Evolutionary conservation across 2,888 invertebrate genomes (phyloP).

Genomic region (Pristionchus entomophagus): DNA sequence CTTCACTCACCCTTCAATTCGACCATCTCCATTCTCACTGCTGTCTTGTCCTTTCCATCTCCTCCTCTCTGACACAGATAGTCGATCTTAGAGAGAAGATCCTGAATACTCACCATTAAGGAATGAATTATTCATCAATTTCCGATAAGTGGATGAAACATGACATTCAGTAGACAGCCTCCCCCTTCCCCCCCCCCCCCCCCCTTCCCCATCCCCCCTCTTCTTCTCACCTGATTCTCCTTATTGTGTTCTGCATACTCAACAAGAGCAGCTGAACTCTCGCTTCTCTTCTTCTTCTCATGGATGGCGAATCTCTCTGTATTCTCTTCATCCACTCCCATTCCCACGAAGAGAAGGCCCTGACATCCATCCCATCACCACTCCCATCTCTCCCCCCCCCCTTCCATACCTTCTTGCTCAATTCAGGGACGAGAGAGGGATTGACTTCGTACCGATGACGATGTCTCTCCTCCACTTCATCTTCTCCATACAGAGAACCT

Average conservation of each 20-base stretch:
- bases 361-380: not conserved
- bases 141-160: not conserved
- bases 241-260: slow-evolving; percentile 60
- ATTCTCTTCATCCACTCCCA: slow-evolving; percentile 81
- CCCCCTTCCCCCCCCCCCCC: slow-evolving; percentile 34
- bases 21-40: slow-evolving; percentile 92
- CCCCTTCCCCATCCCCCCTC: slow-evolving; percentile 1
- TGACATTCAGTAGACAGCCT: no score
- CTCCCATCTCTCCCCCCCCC: not conserved
- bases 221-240: slow-evolving; percentile 36
- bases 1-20: slow-evolving; percentile 83
- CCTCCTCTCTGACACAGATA: slow-evolving; percentile 70
- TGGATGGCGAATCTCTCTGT: slow-evolving; percentile 50
- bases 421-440: slow-evolving; percentile 85
- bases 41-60: slow-evolving; percentile 66
- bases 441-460: slow-evolving; percentile 95
- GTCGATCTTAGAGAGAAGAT: slow-evolving; percentile 66
- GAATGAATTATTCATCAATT: no score
- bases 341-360: slow-evolving; percentile 64
- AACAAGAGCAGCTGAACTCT: slow-evolving; percentile 64
- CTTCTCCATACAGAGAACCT: slow-evolving; percentile 66
- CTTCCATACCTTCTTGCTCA: slow-evolving; percentile 86
- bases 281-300: slow-evolving; percentile 59
- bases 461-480: slow-evolving; percentile 91
- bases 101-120: slow-evolving; percentile 25